A percentile compares a stretch with the other conserved stretches of the same genome.
Conservation (phyloP, 2,113 vertebrate genomes). For the Campylorhamphus procurvoides region DNA sequence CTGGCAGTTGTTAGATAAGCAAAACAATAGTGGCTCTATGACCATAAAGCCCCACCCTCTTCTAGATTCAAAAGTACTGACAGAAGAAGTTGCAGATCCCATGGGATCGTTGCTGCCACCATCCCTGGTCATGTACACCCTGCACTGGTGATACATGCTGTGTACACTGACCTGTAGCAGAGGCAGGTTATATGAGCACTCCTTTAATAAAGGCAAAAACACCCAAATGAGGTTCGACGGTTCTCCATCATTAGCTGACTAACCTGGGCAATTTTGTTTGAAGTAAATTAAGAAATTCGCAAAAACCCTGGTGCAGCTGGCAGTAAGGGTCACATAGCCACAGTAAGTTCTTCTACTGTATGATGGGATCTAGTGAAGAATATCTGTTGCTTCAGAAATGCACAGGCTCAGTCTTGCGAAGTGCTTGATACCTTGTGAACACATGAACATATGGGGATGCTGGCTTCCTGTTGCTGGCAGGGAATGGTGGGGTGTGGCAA, state of each 20-base stretch:
- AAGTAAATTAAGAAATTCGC: background rate
- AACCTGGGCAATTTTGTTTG: background rate
- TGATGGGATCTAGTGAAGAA: background rate
- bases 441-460: rapidly evolving
- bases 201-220: background rate
- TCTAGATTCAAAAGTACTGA: background rate
- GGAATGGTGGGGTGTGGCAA: background rate
- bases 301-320: background rate
- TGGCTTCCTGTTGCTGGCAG: background rate
- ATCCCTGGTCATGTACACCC: rapidly evolving
- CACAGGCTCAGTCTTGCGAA: background rate
- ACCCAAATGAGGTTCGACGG: background rate
- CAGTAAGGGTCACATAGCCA: background rate
- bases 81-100: background rate
- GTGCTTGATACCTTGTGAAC: background rate
- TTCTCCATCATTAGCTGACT: background rate
- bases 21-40: background rate
- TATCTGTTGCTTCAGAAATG: background rate
- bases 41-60: background rate
- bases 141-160: background rate
- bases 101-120: background rate
- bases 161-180: background rate
- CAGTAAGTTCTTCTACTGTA: background rate
- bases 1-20: background rate
- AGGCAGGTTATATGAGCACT: background rate